Evolutionary conservation across 2,797 vertebrate genomes (phyloP), one percentile per base, ranked within the genome.

Genomic region (Trachurus trachurus): DNA sequence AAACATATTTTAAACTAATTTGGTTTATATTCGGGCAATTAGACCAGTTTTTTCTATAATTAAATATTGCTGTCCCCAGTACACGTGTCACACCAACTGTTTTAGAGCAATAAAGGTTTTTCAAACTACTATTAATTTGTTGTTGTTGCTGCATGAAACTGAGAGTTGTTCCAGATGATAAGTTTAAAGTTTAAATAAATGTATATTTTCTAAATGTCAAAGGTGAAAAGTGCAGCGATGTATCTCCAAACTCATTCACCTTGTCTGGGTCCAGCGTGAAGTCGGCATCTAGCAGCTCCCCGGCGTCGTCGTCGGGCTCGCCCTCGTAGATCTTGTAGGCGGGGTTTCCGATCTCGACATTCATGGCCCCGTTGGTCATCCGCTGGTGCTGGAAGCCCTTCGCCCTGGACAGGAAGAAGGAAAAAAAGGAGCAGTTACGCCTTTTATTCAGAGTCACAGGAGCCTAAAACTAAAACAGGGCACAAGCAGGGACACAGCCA

Each of bases 261-360:
- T 99, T 99, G 85, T 98, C 96, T 78, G 97, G 95, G 89, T 98
- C 98, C 85, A 99, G 92, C 40, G 97, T 96, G 87, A 99, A 99
- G 88, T 98, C 96, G 59, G 97, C 95, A 49, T 98, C 95, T 62
- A 99, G 93, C 86, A 99, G 95, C 83, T 97, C 96, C 78, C 97
- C 97, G 1, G 91, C 95, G 59, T 98, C 98, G 0, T 95, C 95
- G 34, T 98, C 97, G 13, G 97, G 97, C 74, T 98, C 97, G 13
- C 98, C 97, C 82, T 99, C 98, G 81, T 99, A 99, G 95, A 99
- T 99, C 88, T 98, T 99, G 86, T 99, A 99, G 5, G 98, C 98
- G 0, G 98, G 98, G 90, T 99, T 99, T 66, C 98, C 98, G 8
- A 99, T 99, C 95, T 99, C 98, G 53, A 99, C 97, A 64, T 98